A percentile compares a stretch with the other conserved stretches of the same genome.
Conservation (phyloP, 2,113 vertebrate species). For the Panthera tigris region DNA sequence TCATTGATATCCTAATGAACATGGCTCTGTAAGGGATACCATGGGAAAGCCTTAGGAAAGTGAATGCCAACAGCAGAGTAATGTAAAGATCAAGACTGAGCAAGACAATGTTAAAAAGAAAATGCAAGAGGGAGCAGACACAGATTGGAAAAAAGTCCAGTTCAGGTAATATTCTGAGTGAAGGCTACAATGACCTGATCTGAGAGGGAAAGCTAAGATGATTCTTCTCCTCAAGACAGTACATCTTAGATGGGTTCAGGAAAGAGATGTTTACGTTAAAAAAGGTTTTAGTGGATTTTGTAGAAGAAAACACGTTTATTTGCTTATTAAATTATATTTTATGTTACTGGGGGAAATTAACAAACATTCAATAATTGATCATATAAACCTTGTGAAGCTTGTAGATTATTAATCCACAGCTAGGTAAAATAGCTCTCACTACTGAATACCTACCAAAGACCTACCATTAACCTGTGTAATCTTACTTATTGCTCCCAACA, state of each 20-base stretch:
- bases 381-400: neutral
- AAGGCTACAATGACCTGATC: neutral
- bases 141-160: neutral
- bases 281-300: neutral
- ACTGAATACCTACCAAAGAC: neutral
- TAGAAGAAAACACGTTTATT: neutral
- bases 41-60: neutral
- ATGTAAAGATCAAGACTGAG: neutral
- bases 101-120: neutral
- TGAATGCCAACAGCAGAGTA: neutral
- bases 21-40: neutral
- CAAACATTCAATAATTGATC: neutral
- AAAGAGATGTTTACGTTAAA: neutral
- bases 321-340: neutral
- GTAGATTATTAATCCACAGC: neutral
- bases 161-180: neutral
- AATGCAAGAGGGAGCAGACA: neutral
- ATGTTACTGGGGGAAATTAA: neutral
- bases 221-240: neutral
- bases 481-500: neutral
- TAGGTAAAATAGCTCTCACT: neutral
- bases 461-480: neutral
- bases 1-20: neutral
- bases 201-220: neutral
- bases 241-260: neutral